Percentiles rank a stretch among this genome's conserved stretches.
Evolutionary conservation across 2,113 vertebrate genomes (phyloP).

Genomic region (Talpa occidentalis): DNA sequence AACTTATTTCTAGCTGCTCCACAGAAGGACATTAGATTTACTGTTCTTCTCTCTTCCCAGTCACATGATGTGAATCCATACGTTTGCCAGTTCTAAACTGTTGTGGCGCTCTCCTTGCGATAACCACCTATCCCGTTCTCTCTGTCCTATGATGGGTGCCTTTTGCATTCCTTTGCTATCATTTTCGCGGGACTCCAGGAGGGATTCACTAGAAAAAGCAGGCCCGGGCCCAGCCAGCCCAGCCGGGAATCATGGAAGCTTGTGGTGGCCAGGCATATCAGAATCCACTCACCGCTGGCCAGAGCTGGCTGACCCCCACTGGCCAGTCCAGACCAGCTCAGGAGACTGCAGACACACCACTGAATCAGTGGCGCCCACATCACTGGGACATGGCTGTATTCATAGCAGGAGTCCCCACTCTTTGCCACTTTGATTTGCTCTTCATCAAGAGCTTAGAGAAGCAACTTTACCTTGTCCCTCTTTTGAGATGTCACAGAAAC

Average conservation of each 20-base stretch:
- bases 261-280: too few relatives aligned
- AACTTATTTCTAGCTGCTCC: not conserved
- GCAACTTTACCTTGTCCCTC: not conserved
- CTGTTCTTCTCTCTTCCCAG: not conserved
- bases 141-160: not conserved
- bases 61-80: not conserved
- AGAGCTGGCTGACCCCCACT: not conserved
- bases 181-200: constrained; percentile 13
- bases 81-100: not conserved
- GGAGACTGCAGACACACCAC: not conserved
- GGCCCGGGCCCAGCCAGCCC: not conserved
- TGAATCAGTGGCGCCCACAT: accelerated
- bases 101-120: not conserved
- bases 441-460: not conserved
- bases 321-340: not conserved
- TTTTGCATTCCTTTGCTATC: constrained; percentile 54
- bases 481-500: not conserved
- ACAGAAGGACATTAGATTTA: not conserved
- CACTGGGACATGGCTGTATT: not conserved
- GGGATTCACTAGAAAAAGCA: constrained; percentile 5
- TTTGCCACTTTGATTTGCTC: not conserved
- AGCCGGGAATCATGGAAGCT: not conserved
- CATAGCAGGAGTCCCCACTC: not conserved
- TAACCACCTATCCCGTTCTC: not conserved
- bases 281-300: not conserved